Percentiles rank a stretch among this genome's conserved stretches.
phyloP scores from a whole-genome alignment of 2,113 vertebrate species.

The Brachyistius frenatus region DNA sequence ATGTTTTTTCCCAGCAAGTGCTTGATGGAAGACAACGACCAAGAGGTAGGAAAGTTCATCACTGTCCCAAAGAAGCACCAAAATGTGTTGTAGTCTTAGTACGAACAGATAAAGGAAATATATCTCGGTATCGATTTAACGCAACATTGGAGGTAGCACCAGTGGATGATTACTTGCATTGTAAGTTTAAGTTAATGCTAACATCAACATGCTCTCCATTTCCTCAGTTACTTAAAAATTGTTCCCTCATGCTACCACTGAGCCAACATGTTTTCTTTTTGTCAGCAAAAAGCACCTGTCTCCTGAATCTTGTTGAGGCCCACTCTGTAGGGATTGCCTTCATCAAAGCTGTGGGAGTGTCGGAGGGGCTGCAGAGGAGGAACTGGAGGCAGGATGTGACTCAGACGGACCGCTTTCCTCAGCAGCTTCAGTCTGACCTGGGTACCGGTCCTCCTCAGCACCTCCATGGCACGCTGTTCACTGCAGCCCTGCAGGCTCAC shows the following conservation, averaged over 20 bases:
- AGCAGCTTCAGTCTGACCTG: constrained; percentile 87
- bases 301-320: constrained; percentile 74
- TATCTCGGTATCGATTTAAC: not conserved
- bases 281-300: constrained; percentile 63
- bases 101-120: not conserved
- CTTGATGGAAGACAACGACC: not conserved
- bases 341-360: constrained; percentile 78
- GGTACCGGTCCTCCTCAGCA: constrained; percentile 90
- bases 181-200: not conserved
- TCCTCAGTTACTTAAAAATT: constrained; percentile 1
- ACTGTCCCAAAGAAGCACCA: not conserved
- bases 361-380: constrained; percentile 72
- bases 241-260: not conserved
- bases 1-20: not conserved
- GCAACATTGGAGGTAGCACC: not conserved
- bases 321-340: constrained; percentile 63
- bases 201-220: constrained; percentile 6
- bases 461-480: constrained; percentile 92
- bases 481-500: constrained; percentile 93
- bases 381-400: constrained; percentile 64
- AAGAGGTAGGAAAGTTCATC: not conserved
- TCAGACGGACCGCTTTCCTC: constrained; percentile 76
- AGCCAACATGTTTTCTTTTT: not conserved
- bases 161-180: not conserved
- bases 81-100: not conserved